phyloP scores from a whole-genome alignment of 2,113 vertebrate genomes.

The Macaca nemestrina region DNA sequence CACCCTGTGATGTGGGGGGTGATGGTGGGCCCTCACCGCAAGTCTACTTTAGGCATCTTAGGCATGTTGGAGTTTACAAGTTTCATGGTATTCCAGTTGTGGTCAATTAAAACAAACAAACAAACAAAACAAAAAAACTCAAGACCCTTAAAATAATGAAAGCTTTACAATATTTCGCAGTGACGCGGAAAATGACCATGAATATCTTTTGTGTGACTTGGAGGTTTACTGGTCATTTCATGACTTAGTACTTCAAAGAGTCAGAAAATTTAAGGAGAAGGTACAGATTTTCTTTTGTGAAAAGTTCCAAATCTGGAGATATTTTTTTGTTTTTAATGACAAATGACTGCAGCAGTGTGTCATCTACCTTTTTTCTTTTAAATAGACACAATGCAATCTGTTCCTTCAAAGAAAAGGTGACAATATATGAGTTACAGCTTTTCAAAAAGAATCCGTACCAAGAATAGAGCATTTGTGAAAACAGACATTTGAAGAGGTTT shows the following conservation, averaged over 20 bases:
- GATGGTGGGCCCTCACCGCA: rapidly evolving
- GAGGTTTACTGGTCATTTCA: not conserved
- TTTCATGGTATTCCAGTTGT: not conserved
- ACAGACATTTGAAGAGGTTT: not conserved
- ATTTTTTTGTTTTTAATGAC: not conserved
- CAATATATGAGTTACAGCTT: not conserved
- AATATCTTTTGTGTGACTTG: not conserved
- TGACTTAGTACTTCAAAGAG: not conserved
- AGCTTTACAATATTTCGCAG: not conserved
- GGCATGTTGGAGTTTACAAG: not conserved
- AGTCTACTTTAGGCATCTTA: not conserved
- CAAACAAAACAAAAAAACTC: not conserved
- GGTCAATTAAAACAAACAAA: not conserved
- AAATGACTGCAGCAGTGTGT: not conserved
- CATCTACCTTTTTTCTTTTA: not conserved
- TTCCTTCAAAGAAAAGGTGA: not conserved
- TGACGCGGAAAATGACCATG: not conserved
- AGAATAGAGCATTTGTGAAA: not conserved
- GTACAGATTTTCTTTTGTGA: not conserved
- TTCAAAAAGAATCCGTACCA: not conserved
- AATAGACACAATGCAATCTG: not conserved
- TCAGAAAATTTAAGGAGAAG: not conserved
- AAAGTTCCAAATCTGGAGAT: not conserved
- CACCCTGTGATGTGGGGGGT: not conserved
- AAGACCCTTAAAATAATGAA: not conserved